Percentiles rank a stretch among this genome's conserved stretches.
phyloP scores from a whole-genome alignment of 2,113 vertebrate species.

The Rhinoptilus africanus region DNA sequence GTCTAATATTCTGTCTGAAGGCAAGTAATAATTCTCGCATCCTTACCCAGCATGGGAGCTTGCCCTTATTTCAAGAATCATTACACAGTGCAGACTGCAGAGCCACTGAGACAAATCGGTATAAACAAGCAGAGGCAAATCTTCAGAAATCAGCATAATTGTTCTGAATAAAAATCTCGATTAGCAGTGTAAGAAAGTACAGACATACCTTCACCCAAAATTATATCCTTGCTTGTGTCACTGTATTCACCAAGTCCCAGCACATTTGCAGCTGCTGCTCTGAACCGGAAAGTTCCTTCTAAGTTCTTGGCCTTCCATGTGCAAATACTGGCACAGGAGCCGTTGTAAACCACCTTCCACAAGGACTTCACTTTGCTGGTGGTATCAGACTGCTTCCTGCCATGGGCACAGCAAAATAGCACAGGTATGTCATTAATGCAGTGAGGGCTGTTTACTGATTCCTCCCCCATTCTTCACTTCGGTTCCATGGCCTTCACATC shows the following conservation, averaged over 20 bases:
- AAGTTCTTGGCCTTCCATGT: constrained; percentile 66
- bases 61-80: background rate
- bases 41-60: background rate
- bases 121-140: background rate
- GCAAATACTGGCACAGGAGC: constrained; percentile 71
- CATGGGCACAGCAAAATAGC: background rate
- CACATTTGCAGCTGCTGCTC: constrained; percentile 72
- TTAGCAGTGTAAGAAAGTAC: background rate
- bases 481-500: background rate
- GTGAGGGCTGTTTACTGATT: background rate
- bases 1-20: background rate
- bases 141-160: background rate
- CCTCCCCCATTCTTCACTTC: background rate
- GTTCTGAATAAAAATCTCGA: background rate
- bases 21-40: background rate
- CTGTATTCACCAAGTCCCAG: constrained; percentile 75
- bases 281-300: constrained; percentile 73
- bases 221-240: constrained; percentile 59
- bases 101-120: background rate
- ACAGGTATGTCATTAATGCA: background rate
- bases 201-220: constrained; percentile 57
- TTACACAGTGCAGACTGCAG: background rate
- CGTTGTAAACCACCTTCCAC: constrained; percentile 72
- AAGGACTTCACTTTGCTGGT: background rate
- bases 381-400: constrained; percentile 44